These are phyloP conservation scores for Basileuterus tristriatus DNA, from an alignment of 2,797 vertebrate genomes.

Conservation along the genomic window DNA sequence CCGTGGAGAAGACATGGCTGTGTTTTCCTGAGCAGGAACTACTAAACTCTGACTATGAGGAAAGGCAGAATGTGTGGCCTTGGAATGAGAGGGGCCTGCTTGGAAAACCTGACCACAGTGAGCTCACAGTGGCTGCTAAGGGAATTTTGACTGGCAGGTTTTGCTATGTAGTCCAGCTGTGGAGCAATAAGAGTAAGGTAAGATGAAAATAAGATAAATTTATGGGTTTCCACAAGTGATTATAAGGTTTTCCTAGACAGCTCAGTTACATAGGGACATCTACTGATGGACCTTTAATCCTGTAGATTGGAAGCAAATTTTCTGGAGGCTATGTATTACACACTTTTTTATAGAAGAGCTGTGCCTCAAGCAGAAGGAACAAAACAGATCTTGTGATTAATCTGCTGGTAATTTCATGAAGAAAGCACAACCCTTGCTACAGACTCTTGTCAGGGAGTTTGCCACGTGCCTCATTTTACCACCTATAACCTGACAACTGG, in stretches of 20 bases:
- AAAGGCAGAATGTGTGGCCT: not conserved
- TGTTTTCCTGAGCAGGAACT: not conserved
- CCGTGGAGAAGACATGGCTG: not conserved
- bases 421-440: not conserved
- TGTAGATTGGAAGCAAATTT: not conserved
- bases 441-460: not conserved
- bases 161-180: not conserved
- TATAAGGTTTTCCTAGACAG: not conserved
- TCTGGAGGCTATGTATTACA: not conserved
- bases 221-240: not conserved
- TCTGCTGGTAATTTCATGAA: not conserved
- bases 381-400: not conserved
- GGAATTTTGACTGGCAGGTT: not conserved
- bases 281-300: not conserved
- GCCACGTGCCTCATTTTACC: accelerated
- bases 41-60: not conserved
- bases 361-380: not conserved
- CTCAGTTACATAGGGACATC: not conserved
- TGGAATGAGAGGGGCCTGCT: not conserved
- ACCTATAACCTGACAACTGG: not conserved
- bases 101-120: not conserved
- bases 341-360: accelerated
- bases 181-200: not conserved
- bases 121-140: not conserved
- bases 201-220: not conserved